Percentiles rank a stretch among this genome's conserved stretches.
Conservation (phyloP, 2,797 vertebrate species). For the Catharus ustulatus region DNA sequence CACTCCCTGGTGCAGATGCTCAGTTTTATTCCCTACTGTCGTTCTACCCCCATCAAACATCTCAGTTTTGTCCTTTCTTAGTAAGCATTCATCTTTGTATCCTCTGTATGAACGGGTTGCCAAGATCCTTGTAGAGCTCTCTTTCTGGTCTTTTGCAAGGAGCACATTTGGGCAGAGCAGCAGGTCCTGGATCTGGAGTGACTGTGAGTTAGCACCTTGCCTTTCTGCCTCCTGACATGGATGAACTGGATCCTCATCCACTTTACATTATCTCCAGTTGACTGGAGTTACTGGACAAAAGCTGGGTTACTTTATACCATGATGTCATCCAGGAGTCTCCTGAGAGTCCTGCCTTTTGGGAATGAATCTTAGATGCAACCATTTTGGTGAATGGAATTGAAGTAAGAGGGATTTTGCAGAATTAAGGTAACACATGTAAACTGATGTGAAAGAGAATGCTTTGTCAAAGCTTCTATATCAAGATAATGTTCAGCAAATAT, state of each 20-base stretch:
- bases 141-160: background rate
- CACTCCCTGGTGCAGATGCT: background rate
- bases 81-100: background rate
- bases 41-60: background rate
- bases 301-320: background rate
- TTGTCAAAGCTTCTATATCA: background rate
- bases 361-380: background rate
- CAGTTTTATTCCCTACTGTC: background rate
- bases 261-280: background rate
- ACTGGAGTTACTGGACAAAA: background rate
- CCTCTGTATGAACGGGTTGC: background rate
- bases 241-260: background rate
- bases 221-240: background rate
- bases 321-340: background rate
- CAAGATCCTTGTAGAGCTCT: background rate
- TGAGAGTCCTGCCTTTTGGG: background rate
- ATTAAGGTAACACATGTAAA: background rate
- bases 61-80: background rate
- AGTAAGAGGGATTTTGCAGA: background rate
- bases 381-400: background rate
- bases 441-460: background rate
- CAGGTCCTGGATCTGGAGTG: background rate
- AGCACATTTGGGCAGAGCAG: background rate
- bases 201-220: background rate
- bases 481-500: background rate